Evolutionary conservation across 2,797 vertebrate species (phyloP), one percentile per base, ranked within the genome.

Genomic region (Spondyliosoma cantharus): DNA sequence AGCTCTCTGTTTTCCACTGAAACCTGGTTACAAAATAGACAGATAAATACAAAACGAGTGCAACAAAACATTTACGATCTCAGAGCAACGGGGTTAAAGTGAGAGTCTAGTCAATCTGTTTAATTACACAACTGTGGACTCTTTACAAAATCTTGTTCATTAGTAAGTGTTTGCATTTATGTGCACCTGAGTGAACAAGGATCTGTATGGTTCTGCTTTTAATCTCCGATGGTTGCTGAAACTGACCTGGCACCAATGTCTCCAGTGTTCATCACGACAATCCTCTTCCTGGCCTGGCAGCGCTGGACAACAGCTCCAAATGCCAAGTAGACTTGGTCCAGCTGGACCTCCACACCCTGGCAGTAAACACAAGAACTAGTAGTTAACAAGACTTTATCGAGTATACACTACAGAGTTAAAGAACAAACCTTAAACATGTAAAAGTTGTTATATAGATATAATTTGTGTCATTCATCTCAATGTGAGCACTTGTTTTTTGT

Each of bases 221-320:
- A 27, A 27, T 52, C 14, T 65, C 3, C 20, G 42, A 65, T 7
- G 49, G 57, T 14, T 19, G 15, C 19, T 48, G 16, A 45, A 32
- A 25, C 17, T 4, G 3, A 98, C 97, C 93, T 96, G 13, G 94
- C 93, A 61, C 95, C 95, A 6, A 95, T 66, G 56, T 97, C 95
- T 1, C 97, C 96, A 0, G 87, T 91, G 92, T 97, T 99, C 63
- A 86, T 86, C 92, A 97, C 93, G 46, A 94, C 7, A 75, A 96
- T 76, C 68, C 77, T 94, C 45, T 92, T 95, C 0, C 63, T 94
- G 7, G 90, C 82, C 76, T 91, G 92, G 69, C 96, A 95, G 58
- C 90, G 89, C 74, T 92, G 93, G 32, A 95, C 90, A 6, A 96
- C 96, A 0, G 95, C 94, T 48, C 97, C 97, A 20, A 98, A 98